A percentile compares a stretch with the other conserved stretches of the same genome.
phyloP scores from a whole-genome alignment of 2,888 invertebrate genomes.

The Deilephila porcellus region DNA sequence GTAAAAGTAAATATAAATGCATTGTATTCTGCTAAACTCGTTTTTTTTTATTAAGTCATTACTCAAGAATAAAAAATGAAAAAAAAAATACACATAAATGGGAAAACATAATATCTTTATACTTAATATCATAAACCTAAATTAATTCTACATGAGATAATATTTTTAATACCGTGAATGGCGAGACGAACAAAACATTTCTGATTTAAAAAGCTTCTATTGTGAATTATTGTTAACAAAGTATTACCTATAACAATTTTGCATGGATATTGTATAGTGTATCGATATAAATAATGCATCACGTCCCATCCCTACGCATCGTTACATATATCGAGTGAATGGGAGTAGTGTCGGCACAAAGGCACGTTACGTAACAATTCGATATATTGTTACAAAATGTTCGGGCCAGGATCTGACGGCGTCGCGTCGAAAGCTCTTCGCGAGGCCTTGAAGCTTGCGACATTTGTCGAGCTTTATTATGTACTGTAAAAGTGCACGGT shows the following conservation, averaged over 20 bases:
- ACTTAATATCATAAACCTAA: too few relatives aligned
- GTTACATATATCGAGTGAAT: slow-evolving; percentile 58
- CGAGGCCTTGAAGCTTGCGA: slow-evolving; percentile 25
- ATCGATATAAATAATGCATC: slow-evolving; percentile 37
- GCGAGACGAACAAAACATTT: too few relatives aligned
- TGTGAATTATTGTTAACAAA: not conserved
- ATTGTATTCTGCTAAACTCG: too few relatives aligned
- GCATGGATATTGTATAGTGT: not conserved
- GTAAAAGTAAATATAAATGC: too few relatives aligned
- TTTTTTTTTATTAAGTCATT: too few relatives aligned
- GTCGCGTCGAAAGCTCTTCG: slow-evolving; percentile 49
- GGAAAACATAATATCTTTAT: too few relatives aligned
- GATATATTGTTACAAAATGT: slow-evolving; percentile 69
- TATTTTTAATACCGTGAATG: too few relatives aligned
- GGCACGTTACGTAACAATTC: slow-evolving; percentile 70
- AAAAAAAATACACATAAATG: too few relatives aligned
- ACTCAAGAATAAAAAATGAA: too few relatives aligned
- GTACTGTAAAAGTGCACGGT: too few relatives aligned
- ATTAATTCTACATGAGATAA: too few relatives aligned
- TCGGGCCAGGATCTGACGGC: slow-evolving; percentile 57
- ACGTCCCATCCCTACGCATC: slow-evolving; percentile 54
- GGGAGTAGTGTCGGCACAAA: slow-evolving; percentile 68
- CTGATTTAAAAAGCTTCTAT: too few relatives aligned
- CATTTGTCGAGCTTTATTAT: slow-evolving; percentile 7
- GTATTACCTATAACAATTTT: not conserved